These are phyloP conservation scores for Seira musarum DNA, from an alignment of 2,888 invertebrate species.

Conservation along the genomic window DNA sequence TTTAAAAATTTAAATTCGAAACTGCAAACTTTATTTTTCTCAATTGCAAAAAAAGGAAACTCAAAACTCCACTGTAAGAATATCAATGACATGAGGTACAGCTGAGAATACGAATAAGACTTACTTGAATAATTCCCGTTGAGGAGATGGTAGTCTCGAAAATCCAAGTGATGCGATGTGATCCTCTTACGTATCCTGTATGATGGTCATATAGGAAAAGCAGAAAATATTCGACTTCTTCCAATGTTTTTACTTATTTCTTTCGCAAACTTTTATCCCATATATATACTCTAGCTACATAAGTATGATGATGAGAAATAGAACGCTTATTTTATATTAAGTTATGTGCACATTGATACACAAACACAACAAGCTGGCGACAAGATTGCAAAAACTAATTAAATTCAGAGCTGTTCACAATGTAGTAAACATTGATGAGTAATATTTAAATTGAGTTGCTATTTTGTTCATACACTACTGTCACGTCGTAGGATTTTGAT, in stretches of 20 bases:
- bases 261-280: constrained; percentile 23
- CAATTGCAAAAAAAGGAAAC: constrained; percentile 34
- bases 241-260: constrained; percentile 44
- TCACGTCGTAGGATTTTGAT: too few relatives aligned
- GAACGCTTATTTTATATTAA: too few relatives aligned
- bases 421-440: not conserved
- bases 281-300: too few relatives aligned
- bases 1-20: constrained; percentile 46
- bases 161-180: not conserved
- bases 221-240: constrained; percentile 9
- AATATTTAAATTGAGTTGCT: too few relatives aligned
- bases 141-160: not conserved
- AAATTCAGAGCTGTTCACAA: not conserved
- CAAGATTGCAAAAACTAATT: not conserved
- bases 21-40: constrained; percentile 42
- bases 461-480: too few relatives aligned
- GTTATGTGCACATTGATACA: too few relatives aligned
- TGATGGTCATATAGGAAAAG: not conserved
- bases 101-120: constrained; percentile 28
- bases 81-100: constrained; percentile 54
- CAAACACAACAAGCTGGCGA: too few relatives aligned
- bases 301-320: too few relatives aligned
- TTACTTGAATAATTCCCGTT: constrained; percentile 5
- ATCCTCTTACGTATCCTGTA: constrained; percentile 18
- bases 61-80: constrained; percentile 49